Percentiles rank a stretch among this genome's conserved stretches.
Conservation (phyloP, 2,113 vertebrate genomes). For the Otis tarda region DNA sequence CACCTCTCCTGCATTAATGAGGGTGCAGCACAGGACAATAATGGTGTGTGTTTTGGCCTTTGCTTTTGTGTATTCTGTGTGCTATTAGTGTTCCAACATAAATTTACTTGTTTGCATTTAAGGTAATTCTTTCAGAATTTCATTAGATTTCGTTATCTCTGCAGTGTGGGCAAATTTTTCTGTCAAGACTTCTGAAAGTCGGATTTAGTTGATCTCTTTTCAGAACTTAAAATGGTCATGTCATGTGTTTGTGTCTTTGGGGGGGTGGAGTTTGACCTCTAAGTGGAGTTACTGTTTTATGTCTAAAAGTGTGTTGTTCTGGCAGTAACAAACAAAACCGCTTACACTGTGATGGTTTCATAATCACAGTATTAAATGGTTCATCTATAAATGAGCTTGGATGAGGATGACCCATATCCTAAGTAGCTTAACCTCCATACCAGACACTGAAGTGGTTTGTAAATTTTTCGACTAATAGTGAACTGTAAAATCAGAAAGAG, state of each 20-base stretch:
- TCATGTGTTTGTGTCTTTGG: background rate
- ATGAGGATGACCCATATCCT: constrained; percentile 60
- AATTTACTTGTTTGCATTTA: constrained; percentile 27
- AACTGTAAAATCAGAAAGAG: background rate
- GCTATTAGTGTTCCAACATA: constrained; percentile 2
- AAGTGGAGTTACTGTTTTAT: background rate
- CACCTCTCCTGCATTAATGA: constrained; percentile 49
- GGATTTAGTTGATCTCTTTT: background rate
- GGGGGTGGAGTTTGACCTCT: background rate
- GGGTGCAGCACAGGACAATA: constrained; percentile 48
- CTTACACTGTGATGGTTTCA: constrained; percentile 30
- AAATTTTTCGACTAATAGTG: background rate
- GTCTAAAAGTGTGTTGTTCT: background rate
- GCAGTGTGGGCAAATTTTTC: background rate
- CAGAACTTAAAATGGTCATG: background rate
- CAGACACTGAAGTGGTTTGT: constrained; percentile 5
- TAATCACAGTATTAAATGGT: constrained; percentile 42
- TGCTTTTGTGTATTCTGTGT: constrained; percentile 16
- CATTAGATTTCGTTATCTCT: background rate
- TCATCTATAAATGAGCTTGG: constrained; percentile 60
- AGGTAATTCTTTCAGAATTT: constrained; percentile 27
- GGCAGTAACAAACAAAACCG: constrained; percentile 24
- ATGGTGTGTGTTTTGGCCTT: constrained; percentile 42
- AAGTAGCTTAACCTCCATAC: constrained; percentile 53
- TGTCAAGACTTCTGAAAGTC: background rate